phyloP scores from a whole-genome alignment of 2,888 invertebrate genomes.

The Coremacera marginata region DNA sequence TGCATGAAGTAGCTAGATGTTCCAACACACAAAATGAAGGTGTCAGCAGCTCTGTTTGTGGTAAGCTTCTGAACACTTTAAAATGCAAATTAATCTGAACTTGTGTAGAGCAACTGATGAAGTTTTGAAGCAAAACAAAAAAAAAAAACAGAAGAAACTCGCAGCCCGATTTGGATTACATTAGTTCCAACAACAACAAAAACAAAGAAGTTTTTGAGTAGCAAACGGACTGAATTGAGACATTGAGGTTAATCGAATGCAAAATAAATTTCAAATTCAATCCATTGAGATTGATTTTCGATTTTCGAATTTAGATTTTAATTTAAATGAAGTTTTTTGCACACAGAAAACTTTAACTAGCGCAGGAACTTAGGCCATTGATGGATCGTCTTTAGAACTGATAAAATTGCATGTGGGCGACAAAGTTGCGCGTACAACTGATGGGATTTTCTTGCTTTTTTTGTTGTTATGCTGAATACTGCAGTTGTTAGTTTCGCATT shows the following conservation, averaged over 20 bases:
- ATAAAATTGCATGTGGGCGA: neutral
- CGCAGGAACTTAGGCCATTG: neutral
- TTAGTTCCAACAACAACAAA: neutral
- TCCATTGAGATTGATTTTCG: neutral
- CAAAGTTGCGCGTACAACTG: too few species aligned
- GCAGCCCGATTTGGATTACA: neutral
- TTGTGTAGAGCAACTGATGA: neutral
- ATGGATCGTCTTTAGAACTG: neutral
- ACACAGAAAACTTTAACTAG: neutral
- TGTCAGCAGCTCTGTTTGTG: constrained; percentile 7
- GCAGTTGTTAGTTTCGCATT: too few species aligned
- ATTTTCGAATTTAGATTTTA: neutral
- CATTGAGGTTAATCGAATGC: constrained; percentile 30
- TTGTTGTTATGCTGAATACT: too few species aligned
- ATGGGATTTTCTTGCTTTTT: too few species aligned
- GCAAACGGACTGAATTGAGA: constrained; percentile 1
- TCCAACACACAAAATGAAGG: constrained; percentile 4
- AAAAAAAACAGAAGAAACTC: neutral
- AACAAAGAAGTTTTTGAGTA: neutral
- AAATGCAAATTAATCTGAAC: constrained; percentile 22
- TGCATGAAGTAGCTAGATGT: neutral
- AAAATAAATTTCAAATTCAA: constrained; percentile 26
- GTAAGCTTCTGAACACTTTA: neutral
- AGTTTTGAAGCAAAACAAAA: constrained; percentile 21
- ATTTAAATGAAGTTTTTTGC: neutral